Evolutionary conservation across 2,113 vertebrate genomes (phyloP).

Genomic region (Petrocephalus zakoni): DNA sequence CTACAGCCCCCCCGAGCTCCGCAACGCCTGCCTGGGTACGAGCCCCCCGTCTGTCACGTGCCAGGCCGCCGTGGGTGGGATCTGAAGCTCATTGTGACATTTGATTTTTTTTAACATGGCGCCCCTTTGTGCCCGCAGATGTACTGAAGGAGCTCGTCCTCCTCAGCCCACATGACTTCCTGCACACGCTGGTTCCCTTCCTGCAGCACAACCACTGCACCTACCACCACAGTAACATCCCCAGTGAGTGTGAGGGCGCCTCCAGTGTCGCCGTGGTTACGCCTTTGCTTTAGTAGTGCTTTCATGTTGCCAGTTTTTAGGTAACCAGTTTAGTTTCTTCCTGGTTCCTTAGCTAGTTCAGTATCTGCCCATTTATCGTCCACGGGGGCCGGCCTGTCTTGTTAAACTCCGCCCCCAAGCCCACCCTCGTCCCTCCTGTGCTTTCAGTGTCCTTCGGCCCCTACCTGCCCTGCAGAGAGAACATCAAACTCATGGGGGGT

Average conservation of each 20-base stretch:
- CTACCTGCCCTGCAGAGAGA: conserved; percentile 98
- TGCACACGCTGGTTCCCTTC: conserved; percentile 97
- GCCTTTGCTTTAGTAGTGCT: neutral
- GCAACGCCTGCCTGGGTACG: conserved; percentile 91
- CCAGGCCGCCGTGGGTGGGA: neutral
- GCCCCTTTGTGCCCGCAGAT: conserved; percentile 66
- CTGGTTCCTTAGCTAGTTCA: neutral
- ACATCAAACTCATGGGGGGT: conserved; percentile 97
- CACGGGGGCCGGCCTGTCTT: neutral
- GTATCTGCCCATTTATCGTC: neutral
- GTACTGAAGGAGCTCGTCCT: conserved; percentile 97
- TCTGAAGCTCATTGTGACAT: neutral
- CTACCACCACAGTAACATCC: conserved; percentile 98
- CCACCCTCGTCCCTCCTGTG: conserved; percentile 12
- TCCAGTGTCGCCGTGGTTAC: neutral
- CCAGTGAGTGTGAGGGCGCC: conserved; percentile 68
- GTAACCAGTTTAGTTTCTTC: neutral
- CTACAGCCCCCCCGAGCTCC: conserved; percentile 91
- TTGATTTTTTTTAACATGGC: neutral
- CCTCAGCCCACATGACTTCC: conserved; percentile 96
- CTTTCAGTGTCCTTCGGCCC: conserved; percentile 93
- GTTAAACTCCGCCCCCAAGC: neutral
- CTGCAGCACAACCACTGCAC: conserved; percentile 99
- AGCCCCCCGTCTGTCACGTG: neutral
- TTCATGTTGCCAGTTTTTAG: neutral